Conservation (phyloP, 92 coral and sea anemone genomes). For the Actinostola sp. region DNA sequence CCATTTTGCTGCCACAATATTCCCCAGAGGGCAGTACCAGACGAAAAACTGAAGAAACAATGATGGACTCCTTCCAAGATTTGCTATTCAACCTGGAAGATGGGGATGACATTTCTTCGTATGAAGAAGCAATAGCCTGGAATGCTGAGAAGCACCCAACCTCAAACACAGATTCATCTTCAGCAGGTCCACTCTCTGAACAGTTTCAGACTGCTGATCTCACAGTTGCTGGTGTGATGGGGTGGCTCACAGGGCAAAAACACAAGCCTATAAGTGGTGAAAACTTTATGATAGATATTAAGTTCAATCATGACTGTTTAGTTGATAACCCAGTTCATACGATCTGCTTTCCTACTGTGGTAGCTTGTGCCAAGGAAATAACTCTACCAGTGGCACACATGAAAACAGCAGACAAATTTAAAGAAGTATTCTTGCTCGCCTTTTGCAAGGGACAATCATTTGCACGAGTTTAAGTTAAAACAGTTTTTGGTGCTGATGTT, state of each 20-base stretch:
- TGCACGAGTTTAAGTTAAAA: neutral
- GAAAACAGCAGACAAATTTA: conserved; percentile 8
- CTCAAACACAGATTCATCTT: neutral
- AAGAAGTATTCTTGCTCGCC: conserved; percentile 20
- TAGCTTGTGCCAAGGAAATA: conserved; percentile 37
- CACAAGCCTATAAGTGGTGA: conserved; percentile 39
- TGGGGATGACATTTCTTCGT: conserved; percentile 21
- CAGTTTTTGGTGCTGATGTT: neutral
- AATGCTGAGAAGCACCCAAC: conserved; percentile 2
- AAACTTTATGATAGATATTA: conserved; percentile 13
- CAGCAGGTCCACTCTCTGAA: neutral
- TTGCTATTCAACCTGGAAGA: conserved; percentile 47
- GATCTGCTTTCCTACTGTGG: conserved; percentile 28
- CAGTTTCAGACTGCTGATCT: neutral
- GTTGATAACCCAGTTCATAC: neutral
- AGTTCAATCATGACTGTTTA: conserved; percentile 11
- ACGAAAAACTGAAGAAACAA: conserved; percentile 31
- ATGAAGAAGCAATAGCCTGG: conserved; percentile 53
- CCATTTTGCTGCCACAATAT: conserved; percentile 49
- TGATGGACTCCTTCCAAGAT: conserved; percentile 62
- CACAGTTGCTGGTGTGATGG: conserved; percentile 6
- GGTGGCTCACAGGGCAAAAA: conserved; percentile 57
- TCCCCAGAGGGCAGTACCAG: conserved; percentile 38
- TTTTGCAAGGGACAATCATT: conserved; percentile 31
- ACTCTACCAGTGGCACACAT: conserved; percentile 30